Conservation (phyloP, 2,113 vertebrate genomes). For the Lampris incognitus region DNA sequence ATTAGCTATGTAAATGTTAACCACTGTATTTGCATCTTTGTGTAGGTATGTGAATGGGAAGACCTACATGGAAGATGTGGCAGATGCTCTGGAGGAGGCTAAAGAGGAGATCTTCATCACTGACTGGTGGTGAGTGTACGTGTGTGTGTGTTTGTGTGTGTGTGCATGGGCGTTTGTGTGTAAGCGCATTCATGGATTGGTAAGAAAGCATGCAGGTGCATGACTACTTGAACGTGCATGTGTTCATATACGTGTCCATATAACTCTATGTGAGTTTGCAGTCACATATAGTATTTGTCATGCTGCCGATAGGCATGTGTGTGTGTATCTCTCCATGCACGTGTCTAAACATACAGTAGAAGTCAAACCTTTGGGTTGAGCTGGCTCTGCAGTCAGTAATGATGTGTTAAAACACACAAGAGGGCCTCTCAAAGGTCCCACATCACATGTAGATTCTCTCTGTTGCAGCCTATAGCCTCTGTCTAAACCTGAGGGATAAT, state of each 20-base stretch:
- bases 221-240: no score
- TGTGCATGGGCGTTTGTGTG: slow-evolving; percentile 1
- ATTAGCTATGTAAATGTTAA: slow-evolving; percentile 80
- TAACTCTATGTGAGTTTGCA: no score
- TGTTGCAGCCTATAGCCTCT: no score
- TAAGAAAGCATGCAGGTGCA: no score
- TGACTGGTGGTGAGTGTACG: slow-evolving; percentile 93
- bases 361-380: not conserved
- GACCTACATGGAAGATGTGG: slow-evolving; percentile 95
- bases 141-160: slow-evolving; percentile 48
- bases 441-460: no score
- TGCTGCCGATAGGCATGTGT: no score
- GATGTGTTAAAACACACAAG: not conserved
- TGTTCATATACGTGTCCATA: no score
- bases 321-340: not conserved
- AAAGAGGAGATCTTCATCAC: slow-evolving; percentile 99
- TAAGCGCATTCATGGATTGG: not conserved
- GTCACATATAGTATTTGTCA: no score
- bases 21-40: not conserved
- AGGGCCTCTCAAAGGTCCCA: no score
- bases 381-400: not conserved
- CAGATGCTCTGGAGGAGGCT: slow-evolving; percentile 93
- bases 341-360: not conserved
- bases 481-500: no score
- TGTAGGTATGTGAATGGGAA: slow-evolving; percentile 97